Conservation (phyloP, 2,888 invertebrate genomes). For the Malacosoma neustria region DNA sequence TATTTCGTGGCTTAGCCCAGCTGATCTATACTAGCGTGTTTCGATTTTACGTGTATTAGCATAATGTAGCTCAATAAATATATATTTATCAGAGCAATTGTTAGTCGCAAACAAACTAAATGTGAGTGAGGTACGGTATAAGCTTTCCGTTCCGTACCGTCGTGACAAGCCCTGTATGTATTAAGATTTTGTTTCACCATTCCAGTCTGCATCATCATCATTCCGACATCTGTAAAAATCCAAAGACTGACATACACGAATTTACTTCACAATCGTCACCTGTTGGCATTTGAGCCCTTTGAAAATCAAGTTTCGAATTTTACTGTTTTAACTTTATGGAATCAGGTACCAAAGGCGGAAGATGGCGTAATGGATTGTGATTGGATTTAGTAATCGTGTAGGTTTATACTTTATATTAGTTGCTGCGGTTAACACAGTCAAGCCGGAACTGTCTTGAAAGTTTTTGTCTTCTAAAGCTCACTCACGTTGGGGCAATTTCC, state of each 20-base stretch:
- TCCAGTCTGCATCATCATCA: conserved; percentile 97
- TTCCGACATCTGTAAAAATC: conserved; percentile 95
- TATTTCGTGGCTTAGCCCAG: conserved; percentile 56
- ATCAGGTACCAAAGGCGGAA: neutral
- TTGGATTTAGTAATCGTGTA: too few species aligned
- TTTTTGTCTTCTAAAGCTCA: conserved; percentile 61
- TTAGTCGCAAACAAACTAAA: conserved; percentile 71
- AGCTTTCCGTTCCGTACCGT: conserved; percentile 83
- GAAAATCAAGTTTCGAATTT: neutral
- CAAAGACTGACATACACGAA: conserved; percentile 73
- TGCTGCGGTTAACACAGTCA: conserved; percentile 64
- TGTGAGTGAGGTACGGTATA: conserved; percentile 64
- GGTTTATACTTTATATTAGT: conserved; percentile 43
- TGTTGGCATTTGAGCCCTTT: conserved; percentile 10
- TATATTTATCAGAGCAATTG: conserved; percentile 53
- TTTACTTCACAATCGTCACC: conserved; percentile 39
- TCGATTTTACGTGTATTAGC: conserved; percentile 64
- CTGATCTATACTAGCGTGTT: conserved; percentile 65
- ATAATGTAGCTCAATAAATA: conserved; percentile 51
- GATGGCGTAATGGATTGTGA: conserved; percentile 52
- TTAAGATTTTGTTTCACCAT: conserved; percentile 94
- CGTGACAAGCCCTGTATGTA: conserved; percentile 82
- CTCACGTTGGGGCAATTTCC: conserved; percentile 39
- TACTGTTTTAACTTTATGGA: conserved; percentile 11
- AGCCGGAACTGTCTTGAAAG: conserved; percentile 65